Evolutionary conservation across 2,797 vertebrate species (phyloP), one percentile per base, ranked within the genome.

Genomic region (Acanthurus tractus): DNA sequence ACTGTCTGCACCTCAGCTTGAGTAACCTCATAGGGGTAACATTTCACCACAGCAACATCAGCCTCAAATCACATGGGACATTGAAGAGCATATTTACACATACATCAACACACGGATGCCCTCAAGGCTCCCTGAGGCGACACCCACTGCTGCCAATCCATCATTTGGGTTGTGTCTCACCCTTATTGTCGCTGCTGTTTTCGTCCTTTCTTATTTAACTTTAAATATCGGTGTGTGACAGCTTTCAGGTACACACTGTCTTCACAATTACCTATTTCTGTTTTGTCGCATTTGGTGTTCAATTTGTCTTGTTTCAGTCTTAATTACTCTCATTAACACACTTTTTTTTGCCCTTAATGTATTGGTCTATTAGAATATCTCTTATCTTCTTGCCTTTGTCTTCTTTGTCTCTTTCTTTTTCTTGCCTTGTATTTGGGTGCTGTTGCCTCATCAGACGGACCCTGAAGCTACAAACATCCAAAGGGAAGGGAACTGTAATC

Each of bases 401-500:
- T 42, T 64, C n/a, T 18, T 81, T 59, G 14, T 73, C 49, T 74
- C 52, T 66, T 61, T 62, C 59, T 38, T 17, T 74, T 61, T 86
- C 86, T 87, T 89, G 74, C 78, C 54, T 40, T 64, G 44, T 70
- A 78, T 84, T 23, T 74, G 63, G 55, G 18, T 63, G 52, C 25
- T 80, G 62, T 91, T 90, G 79, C 81, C 79, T 91, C 78, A 87
- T 83, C 74, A 54, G 8, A 56, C 15, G 9, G n/a, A 72, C 69
- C 84, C 79, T 50, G 20, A 63, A 86, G 84, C 79, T 75, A 45
- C 59, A 81, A 82, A 65, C 56, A 82, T 55, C 63, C 66, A 68
- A 56, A 70, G 53, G 44, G 69, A 45, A 77, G 81, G 84, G 56
- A 71, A 52, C 42, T 62, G 58, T 34, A 65, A 79, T 66, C 22